Base-by-base conservation (phyloP, 2,888 invertebrate genomes). In the Augochlorella aurata region DNA sequence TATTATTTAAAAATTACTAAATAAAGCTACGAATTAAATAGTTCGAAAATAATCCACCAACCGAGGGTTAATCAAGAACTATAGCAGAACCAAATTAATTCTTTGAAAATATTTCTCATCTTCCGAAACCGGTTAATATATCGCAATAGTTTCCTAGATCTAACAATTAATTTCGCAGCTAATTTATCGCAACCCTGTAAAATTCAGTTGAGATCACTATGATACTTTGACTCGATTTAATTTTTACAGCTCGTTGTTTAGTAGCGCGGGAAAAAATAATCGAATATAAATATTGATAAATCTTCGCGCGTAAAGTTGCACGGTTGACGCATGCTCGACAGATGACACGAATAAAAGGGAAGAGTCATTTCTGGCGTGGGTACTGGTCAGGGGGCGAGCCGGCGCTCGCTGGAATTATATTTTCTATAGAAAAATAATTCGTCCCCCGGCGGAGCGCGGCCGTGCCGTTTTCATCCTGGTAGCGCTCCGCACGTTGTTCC, bases 361-460 rank as follows among this genome's bases (percentile, higher is more conserved):
- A 75, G 63, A 78, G 44, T 49, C 29, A 72, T 79, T 67, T 73
- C n/a, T n/a, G 29, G 49, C 0, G 18, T 14, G 68, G 61, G 44
- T 49, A 67, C 71, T 68, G 77, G 49, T 29, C 63, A 21, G 63
- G n/a, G 18, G 9, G 38, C 49, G 73, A 70, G 74, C 63, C 70
- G 71, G 61, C 66, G 16, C 68, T 29, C 67, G 50, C 70, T 18
- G 77, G 72, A 81, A 81, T 82, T 81, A 81, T 84, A 87, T 84
- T 85, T 77, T 58, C 58, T 76, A 72, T 76, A 70, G 79, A 82
- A 83, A 84, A 85, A 86, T 88, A 86, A 87, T 87, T 86, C 86
- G 74, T 78, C 83, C 79, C 85, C 63, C 63, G 82, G 54, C 71
- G 68, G 71, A 68, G 49, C 66, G 78, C 66, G 63, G 71, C 54